A percentile compares a stretch with the other conserved stretches of the same genome.
phyloP scores from a whole-genome alignment of 2,888 invertebrate genomes.

The Ochropleura plecta region DNA sequence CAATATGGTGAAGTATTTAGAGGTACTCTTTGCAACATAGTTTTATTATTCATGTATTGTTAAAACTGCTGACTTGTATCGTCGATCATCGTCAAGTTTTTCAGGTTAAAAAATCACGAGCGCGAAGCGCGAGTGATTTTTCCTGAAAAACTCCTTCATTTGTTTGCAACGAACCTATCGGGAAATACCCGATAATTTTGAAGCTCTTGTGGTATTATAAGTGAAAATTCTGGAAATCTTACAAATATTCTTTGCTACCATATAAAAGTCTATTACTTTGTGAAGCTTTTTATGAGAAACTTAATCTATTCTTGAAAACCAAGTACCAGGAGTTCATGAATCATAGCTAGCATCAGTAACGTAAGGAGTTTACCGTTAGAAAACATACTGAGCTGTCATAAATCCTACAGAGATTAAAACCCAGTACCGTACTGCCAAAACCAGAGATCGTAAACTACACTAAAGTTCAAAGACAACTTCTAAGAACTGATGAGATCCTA shows the following conservation, averaged over 20 bases:
- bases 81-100: too few species aligned
- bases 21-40: not conserved
- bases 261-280: not conserved
- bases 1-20: not conserved
- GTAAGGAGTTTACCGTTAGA: conserved; percentile 45
- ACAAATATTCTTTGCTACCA: not conserved
- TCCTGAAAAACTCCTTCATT: too few species aligned
- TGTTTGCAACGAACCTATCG: too few species aligned
- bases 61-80: conserved; percentile 2
- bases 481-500: conserved; percentile 47
- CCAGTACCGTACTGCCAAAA: conserved; percentile 42
- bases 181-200: too few species aligned
- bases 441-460: conserved; percentile 44
- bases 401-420: conserved; percentile 52
- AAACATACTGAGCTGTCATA: conserved; percentile 40
- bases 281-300: conserved; percentile 12
- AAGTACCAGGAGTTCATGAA: conserved; percentile 47
- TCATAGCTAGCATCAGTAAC: conserved; percentile 33
- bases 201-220: too few species aligned
- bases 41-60: not conserved
- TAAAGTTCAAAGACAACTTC: conserved; percentile 50
- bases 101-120: too few species aligned
- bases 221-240: not conserved
- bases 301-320: conserved; percentile 40
- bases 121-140: too few species aligned